phyloP scores from a whole-genome alignment of 2,797 vertebrate species.

The Halcyon leucocephala region DNA sequence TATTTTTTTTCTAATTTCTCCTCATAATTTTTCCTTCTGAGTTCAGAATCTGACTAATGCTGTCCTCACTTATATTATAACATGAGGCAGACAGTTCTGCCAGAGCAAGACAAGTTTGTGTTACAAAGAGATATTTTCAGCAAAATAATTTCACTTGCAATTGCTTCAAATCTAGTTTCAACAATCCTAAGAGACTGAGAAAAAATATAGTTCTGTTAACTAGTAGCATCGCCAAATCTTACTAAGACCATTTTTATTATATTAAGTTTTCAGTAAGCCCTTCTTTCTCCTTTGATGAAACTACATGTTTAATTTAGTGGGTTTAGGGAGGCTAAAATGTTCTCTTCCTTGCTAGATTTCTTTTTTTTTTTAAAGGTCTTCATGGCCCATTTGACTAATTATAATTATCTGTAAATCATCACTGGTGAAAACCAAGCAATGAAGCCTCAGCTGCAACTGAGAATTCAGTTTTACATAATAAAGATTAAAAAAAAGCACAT shows the following conservation, averaged over 20 bases:
- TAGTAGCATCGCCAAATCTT: background rate
- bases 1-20: background rate
- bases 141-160: conserved; percentile 22
- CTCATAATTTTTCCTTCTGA: background rate
- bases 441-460: background rate
- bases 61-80: background rate
- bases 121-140: background rate
- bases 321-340: conserved; percentile 25
- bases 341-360: background rate
- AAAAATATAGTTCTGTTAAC: background rate
- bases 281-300: conserved; percentile 47
- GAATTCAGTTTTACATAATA: background rate
- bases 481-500: background rate
- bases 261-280: conserved; percentile 28
- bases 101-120: background rate
- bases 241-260: conserved; percentile 32
- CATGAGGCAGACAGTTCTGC: background rate
- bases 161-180: conserved; percentile 30
- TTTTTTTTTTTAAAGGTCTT: conserved; percentile 25
- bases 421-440: background rate
- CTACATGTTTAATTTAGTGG: conserved; percentile 15
- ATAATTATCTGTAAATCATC: conserved; percentile 48
- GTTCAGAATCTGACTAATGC: background rate
- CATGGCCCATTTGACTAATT: conserved; percentile 42
- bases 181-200: background rate